Conservation (phyloP, 2,888 invertebrate genomes). For the Gymnocheta viridis region DNA sequence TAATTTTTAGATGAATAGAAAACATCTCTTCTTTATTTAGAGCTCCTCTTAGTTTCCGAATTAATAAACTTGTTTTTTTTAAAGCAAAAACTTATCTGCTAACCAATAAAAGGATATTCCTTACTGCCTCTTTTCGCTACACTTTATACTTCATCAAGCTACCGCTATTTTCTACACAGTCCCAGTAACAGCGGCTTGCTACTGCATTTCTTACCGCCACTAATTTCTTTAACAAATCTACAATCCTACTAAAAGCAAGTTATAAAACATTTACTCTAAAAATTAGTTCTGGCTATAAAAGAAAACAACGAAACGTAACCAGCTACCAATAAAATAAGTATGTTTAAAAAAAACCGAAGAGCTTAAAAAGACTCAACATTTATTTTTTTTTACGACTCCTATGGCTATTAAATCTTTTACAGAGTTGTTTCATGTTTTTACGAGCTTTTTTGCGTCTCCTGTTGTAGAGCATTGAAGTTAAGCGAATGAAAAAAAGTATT, state of each 20-base stretch:
- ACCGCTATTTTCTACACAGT: slow-evolving; percentile 10
- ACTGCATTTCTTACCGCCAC: slow-evolving; percentile 24
- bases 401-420: slow-evolving; percentile 66
- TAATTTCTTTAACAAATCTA: slow-evolving; percentile 49
- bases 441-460: slow-evolving; percentile 27
- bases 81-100: background rate
- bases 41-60: too few species aligned
- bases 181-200: background rate
- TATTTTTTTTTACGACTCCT: slow-evolving; percentile 61
- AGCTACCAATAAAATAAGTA: slow-evolving; percentile 43
- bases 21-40: too few species aligned
- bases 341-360: slow-evolving; percentile 25
- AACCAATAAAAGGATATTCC: too few species aligned
- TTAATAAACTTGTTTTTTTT: too few species aligned
- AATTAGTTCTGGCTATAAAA: slow-evolving; percentile 68
- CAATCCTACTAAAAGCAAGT: slow-evolving; percentile 53
- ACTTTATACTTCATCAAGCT: slow-evolving; percentile 38
- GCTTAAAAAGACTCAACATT: slow-evolving; percentile 23
- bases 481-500: slow-evolving; percentile 10
- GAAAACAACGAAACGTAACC: slow-evolving; percentile 33
- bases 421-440: slow-evolving; percentile 58
- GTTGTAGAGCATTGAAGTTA: slow-evolving; percentile 1
- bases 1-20: too few species aligned
- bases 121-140: background rate
- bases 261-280: slow-evolving; percentile 64